Conservation (phyloP, 2,113 vertebrate species). For the Cathartes aura region DNA sequence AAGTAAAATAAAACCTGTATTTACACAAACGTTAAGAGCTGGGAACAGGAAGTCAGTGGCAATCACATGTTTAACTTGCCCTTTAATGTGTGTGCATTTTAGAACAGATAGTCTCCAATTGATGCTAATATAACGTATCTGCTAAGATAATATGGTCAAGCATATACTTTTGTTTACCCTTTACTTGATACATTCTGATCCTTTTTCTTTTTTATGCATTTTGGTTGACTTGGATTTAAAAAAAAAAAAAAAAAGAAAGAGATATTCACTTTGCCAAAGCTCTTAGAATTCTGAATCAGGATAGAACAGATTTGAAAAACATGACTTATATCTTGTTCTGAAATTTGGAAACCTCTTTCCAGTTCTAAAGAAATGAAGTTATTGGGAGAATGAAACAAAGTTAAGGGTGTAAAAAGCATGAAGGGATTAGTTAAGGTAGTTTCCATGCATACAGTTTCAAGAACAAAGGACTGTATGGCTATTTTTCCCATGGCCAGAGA, state of each 20-base stretch:
- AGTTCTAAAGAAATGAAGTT: background rate
- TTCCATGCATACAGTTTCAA: background rate
- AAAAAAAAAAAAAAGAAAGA: background rate
- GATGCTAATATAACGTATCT: background rate
- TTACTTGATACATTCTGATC: background rate
- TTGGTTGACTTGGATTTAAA: background rate
- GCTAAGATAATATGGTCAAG: background rate
- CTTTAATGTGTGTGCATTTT: constrained; percentile 25
- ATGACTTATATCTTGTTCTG: background rate
- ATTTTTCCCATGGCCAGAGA: background rate
- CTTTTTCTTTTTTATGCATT: background rate
- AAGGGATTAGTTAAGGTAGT: background rate
- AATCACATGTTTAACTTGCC: constrained; percentile 16
- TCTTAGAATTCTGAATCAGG: background rate
- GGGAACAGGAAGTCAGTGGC: constrained; percentile 1
- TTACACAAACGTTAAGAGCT: constrained; percentile 41
- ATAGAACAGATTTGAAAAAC: background rate
- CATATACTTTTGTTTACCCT: background rate
- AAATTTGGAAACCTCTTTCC: background rate
- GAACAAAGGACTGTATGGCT: background rate
- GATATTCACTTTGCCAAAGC: background rate
- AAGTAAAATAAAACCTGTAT: constrained; percentile 32
- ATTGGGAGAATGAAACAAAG: background rate
- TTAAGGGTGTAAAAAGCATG: background rate
- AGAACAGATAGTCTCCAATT: background rate